A percentile compares a stretch with the other conserved stretches of the same genome.
Conservation (phyloP, 2,888 invertebrate genomes). For the Thereva unica region DNA sequence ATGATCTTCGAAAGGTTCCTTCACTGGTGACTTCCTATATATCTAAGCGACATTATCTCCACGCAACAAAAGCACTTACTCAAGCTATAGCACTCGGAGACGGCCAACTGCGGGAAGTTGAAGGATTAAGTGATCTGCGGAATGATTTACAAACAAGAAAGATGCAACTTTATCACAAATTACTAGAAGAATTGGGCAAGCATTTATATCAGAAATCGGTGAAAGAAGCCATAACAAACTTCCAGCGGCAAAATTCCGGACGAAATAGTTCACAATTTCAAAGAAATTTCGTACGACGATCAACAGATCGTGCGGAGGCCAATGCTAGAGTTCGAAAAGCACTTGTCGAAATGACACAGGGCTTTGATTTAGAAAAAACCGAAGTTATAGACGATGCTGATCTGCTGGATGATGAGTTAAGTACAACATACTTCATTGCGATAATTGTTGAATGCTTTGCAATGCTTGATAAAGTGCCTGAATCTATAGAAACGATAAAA, state of each 20-base stretch:
- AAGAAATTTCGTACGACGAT: constrained; percentile 63
- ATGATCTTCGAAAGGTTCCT: constrained; percentile 75
- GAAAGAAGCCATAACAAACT: constrained; percentile 58
- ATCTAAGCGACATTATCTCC: constrained; percentile 77
- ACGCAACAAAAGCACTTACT: constrained; percentile 80
- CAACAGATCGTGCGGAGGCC: constrained; percentile 62
- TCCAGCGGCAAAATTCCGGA: constrained; percentile 67
- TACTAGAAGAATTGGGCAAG: constrained; percentile 72
- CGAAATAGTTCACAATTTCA: constrained; percentile 64
- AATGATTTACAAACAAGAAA: constrained; percentile 67
- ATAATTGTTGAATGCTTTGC: constrained; percentile 84
- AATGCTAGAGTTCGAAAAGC: constrained; percentile 61
- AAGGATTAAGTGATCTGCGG: constrained; percentile 80
- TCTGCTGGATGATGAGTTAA: constrained; percentile 64
- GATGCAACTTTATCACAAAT: constrained; percentile 68
- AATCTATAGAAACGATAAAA: constrained; percentile 82
- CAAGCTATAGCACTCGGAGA: constrained; percentile 70
- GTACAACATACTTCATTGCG: constrained; percentile 73
- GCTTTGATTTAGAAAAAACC: constrained; percentile 55
- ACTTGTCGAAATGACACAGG: constrained; percentile 61
- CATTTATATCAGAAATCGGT: constrained; percentile 72
- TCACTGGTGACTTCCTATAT: constrained; percentile 68
- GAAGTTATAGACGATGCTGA: constrained; percentile 65
- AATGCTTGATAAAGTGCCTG: constrained; percentile 79
- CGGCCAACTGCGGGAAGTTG: constrained; percentile 77